Conservation (phyloP, 2,113 vertebrate species). For the Strigops habroptila region DNA sequence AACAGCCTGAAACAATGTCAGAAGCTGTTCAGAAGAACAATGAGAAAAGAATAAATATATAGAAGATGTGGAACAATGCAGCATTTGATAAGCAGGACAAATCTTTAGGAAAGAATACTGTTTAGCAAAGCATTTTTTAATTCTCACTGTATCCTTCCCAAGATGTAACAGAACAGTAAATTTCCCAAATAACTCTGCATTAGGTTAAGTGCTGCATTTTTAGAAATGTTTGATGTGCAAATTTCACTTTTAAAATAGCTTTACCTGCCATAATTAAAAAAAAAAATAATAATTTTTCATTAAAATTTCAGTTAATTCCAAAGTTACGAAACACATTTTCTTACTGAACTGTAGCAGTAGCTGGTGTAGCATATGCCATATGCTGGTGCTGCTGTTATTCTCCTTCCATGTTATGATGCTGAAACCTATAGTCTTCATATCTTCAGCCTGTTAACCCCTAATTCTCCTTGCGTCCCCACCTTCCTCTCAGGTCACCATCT, state of each 20-base stretch:
- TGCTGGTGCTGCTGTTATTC: neutral
- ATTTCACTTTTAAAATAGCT: neutral
- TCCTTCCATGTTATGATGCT: neutral
- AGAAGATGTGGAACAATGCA: neutral
- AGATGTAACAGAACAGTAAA: neutral
- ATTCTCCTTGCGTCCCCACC: neutral
- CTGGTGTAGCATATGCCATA: neutral
- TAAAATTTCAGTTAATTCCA: neutral
- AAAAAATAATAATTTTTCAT: no score
- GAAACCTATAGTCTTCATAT: neutral
- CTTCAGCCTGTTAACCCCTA: neutral
- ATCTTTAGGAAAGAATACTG: neutral
- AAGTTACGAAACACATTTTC: neutral
- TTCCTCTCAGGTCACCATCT: neutral
- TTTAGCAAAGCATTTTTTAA: neutral
- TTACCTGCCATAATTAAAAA: neutral
- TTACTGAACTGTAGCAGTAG: neutral
- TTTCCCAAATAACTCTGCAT: neutral
- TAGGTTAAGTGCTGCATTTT: neutral
- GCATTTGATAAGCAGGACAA: neutral
- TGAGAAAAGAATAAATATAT: neutral
- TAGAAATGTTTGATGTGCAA: neutral
- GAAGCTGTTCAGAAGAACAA: neutral
- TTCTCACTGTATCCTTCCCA: neutral
- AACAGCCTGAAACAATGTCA: neutral